A percentile compares a stretch with the other conserved stretches of the same genome.
phyloP scores from a whole-genome alignment of 2,797 vertebrate species.

The Erethizon dorsatum region DNA sequence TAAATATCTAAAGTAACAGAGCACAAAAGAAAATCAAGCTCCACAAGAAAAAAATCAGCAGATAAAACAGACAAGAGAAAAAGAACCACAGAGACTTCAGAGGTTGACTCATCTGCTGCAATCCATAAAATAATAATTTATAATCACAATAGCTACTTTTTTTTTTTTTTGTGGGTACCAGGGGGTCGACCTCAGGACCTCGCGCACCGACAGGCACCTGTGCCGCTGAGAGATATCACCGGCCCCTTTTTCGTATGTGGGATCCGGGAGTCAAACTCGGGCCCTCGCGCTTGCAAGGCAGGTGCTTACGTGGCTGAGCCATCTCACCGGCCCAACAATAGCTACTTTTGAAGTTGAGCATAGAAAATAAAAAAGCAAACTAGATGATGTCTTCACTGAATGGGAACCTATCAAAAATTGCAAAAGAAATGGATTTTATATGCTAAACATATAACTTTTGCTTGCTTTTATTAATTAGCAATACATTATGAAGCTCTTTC shows the following conservation, averaged over 20 bases:
- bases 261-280: too few species aligned
- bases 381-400: neutral
- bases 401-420: neutral
- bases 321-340: neutral
- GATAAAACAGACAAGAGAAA: slow-evolving; percentile 44
- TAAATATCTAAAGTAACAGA: slow-evolving; percentile 31
- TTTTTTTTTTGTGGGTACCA: neutral
- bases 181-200: too few species aligned
- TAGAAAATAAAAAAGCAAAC: neutral
- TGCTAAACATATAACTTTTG: slow-evolving; percentile 2
- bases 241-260: too few species aligned
- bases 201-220: too few species aligned
- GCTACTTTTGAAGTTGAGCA: neutral
- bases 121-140: slow-evolving; percentile 10
- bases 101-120: neutral
- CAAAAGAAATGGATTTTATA: neutral
- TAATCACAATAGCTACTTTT: neutral
- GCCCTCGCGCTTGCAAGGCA: too few species aligned
- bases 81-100: slow-evolving; percentile 5
- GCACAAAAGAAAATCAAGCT: slow-evolving; percentile 10
- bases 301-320: too few species aligned
- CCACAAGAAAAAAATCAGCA: neutral
- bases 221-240: too few species aligned
- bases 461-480: slow-evolving; percentile 53
- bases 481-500: neutral